Conservation (phyloP, 2,113 vertebrate species). For the Balaeniceps rex region DNA sequence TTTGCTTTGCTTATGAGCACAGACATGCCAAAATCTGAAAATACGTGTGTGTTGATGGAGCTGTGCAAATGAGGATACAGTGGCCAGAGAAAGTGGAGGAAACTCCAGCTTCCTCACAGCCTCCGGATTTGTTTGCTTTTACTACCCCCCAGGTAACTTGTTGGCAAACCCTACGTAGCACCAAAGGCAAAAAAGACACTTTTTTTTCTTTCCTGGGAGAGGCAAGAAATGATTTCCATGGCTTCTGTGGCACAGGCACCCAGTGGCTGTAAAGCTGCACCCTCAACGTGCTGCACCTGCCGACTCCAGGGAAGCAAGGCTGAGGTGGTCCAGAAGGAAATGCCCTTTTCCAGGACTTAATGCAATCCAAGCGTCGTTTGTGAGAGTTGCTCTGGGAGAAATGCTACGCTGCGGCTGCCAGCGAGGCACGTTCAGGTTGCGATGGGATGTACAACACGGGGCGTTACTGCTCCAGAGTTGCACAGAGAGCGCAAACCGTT, state of each 20-base stretch:
- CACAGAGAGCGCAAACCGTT: neutral
- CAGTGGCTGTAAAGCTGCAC: neutral
- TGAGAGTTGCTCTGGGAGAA: neutral
- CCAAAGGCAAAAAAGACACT: neutral
- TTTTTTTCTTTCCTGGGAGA: neutral
- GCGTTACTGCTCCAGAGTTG: neutral
- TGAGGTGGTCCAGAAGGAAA: neutral
- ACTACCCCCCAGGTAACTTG: neutral
- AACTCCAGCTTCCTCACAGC: neutral
- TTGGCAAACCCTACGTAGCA: neutral
- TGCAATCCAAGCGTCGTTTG: neutral
- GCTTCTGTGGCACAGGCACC: neutral
- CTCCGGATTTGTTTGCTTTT: neutral
- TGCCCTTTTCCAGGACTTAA: neutral
- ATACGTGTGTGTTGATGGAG: neutral
- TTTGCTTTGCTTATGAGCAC: neutral
- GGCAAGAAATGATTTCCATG: neutral
- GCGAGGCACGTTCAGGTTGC: fast-evolving
- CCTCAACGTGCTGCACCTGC: neutral
- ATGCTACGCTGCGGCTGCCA: neutral
- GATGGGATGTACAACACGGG: neutral
- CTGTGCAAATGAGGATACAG: neutral
- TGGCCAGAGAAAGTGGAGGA: neutral
- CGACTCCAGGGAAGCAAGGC: neutral
- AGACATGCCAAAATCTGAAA: neutral